Evolutionary conservation across 2,888 invertebrate species (phyloP).

Genomic region (Caenorhabditis parvicauda): DNA sequence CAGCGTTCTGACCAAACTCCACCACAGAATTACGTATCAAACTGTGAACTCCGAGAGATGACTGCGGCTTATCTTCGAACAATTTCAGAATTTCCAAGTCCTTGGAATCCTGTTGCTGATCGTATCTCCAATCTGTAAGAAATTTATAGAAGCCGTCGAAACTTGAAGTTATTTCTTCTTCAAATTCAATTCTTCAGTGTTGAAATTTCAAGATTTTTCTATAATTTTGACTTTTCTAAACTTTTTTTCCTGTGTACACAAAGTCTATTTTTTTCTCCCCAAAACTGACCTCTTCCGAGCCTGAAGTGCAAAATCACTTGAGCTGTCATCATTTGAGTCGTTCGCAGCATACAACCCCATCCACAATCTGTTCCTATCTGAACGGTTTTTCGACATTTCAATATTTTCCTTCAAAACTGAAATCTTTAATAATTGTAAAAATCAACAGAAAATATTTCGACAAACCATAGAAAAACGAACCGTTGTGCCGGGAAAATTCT

Average conservation of each 20-base stretch:
- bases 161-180: too few relatives aligned
- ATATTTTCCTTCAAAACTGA: not conserved
- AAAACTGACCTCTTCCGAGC: conserved; percentile 73
- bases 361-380: conserved; percentile 85
- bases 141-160: too few relatives aligned
- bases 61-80: conserved; percentile 40
- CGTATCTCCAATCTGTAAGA: not conserved
- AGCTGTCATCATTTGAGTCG: conserved; percentile 88
- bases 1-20: conserved; percentile 30
- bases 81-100: conserved; percentile 35
- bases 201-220: not conserved
- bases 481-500: conserved; percentile 36
- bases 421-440: conserved; percentile 63
- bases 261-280: not conserved
- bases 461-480: conserved; percentile 15
- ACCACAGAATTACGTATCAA: conserved; percentile 29
- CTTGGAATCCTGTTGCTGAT: conserved; percentile 1
- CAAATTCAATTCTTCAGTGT: not conserved
- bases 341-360: conserved; percentile 86
- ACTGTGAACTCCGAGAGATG: conserved; percentile 44
- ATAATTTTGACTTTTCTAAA: not conserved
- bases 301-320: conserved; percentile 82
- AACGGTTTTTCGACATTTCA: not conserved
- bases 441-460: not conserved
- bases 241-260: not conserved